phyloP scores from a whole-genome alignment of 2,888 invertebrate species.

The Augochlorella aurata region DNA sequence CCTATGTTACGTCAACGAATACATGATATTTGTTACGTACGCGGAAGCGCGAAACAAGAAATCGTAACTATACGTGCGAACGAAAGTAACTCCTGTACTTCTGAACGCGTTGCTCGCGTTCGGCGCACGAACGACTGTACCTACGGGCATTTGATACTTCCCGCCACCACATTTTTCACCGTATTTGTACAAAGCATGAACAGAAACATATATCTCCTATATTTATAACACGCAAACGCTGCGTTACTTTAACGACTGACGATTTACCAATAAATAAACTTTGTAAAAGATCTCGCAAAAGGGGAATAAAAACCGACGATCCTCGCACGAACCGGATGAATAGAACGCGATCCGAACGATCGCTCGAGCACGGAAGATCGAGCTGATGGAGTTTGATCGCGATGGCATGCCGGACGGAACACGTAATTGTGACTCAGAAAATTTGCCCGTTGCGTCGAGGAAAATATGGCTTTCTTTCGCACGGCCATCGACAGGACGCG shows the following conservation, averaged over 20 bases:
- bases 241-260: not conserved
- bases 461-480: constrained; percentile 30
- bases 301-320: not conserved
- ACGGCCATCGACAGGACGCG: constrained; percentile 44
- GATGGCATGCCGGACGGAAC: not conserved
- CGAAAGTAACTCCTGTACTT: not conserved
- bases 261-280: not conserved
- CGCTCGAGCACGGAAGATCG: not conserved
- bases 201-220: not conserved
- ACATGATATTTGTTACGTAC: not conserved
- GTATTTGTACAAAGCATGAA: constrained; percentile 14
- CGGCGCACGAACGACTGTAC: not conserved
- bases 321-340: not conserved
- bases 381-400: not conserved
- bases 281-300: not conserved
- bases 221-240: not conserved
- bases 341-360: not conserved
- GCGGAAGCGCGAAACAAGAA: constrained; percentile 10
- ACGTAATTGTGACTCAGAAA: constrained; percentile 27
- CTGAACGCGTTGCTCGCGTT: not conserved
- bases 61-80: not conserved
- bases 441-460: constrained; percentile 6
- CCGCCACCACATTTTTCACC: not conserved
- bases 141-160: constrained; percentile 3
- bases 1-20: not conserved